Evolutionary conservation across 2,797 vertebrate genomes (phyloP), one percentile per base, ranked within the genome.

Genomic region (Lagocephalus sceleratus): DNA sequence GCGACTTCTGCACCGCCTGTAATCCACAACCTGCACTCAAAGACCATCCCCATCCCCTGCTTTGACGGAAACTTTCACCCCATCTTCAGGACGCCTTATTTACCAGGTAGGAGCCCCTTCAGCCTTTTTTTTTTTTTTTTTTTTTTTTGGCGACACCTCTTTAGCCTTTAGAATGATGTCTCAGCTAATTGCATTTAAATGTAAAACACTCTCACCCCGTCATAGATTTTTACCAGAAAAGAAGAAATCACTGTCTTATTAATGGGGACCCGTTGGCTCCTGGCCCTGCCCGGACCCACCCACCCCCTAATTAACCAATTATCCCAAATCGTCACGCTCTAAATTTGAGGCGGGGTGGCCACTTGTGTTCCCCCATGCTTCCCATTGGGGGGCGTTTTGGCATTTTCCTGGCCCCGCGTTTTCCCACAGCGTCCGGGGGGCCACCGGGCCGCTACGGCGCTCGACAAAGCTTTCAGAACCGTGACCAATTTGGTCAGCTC

Each of bases 1-100:
- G 55, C 85, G 98, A 96, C 92, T 52, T 84, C 92, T 0, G 85
- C 90, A 6, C 89, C 87, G 0, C 80, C 88, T 1, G 12, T 92
- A 41, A 45, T 93, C 20, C 92, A 92, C 81, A 89, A 68, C 40
- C 64, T 92, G 55, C 92, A 93, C 71, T 87, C 92, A 68, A 98
- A 98, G 92, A 88, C 88, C 43, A 95, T 96, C 78, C 89, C 92
- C n/a, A 77, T 97, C 11, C 94, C 95, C 6, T 98, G 94, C 77
- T 96, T 96, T 29, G 97, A 98, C 68, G 94, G 92, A 22, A 91
- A 92, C 48, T 97, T 97, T 68, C 94, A 95, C 72, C 97, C 95
- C 51, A 94, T 99, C 54, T 90, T 98, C 88, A 89, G 94, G 70
- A 93, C 96, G 6, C 93, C 96, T n/a, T 99, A 94, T 77, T 93